These are phyloP conservation scores for Scaptomyza polygonia DNA, from an alignment of 2,888 invertebrate species.

Conservation along the genomic window DNA sequence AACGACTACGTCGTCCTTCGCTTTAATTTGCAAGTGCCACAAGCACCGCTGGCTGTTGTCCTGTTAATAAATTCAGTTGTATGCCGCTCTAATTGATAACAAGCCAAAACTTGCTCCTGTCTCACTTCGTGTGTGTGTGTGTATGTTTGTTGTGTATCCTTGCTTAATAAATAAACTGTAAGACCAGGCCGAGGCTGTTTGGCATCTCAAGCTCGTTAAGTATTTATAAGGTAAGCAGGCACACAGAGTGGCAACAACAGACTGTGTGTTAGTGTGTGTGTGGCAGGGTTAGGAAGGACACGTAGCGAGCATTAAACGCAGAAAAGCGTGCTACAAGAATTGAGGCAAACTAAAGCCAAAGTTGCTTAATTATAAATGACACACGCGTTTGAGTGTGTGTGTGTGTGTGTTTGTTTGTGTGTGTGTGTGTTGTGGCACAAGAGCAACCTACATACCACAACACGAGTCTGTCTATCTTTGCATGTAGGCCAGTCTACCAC, in stretches of 20 bases:
- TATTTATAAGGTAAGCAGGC: conserved; percentile 77
- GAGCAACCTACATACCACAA: conserved; percentile 39
- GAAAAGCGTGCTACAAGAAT: conserved; percentile 63
- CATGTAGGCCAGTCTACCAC: conserved; percentile 61
- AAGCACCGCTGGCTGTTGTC: conserved; percentile 47
- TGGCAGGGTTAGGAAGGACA: conserved; percentile 25
- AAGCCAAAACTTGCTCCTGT: conserved; percentile 59
- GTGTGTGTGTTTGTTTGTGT: too few species aligned
- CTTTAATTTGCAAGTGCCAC: conserved; percentile 53
- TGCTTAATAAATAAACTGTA: conserved; percentile 78
- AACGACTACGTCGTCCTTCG: conserved; percentile 27
- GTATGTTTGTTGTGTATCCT: conserved; percentile 48
- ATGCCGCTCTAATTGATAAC: conserved; percentile 76
- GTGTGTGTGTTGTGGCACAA: too few species aligned
- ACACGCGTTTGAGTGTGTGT: conserved; percentile 66
- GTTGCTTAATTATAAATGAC: conserved; percentile 81
- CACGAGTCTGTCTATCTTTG: conserved; percentile 63
- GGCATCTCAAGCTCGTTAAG: conserved; percentile 66
- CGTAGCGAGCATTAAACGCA: conserved; percentile 72
- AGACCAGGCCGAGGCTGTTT: conserved; percentile 43
- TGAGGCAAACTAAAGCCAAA: conserved; percentile 66
- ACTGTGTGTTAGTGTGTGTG: conserved; percentile 5
- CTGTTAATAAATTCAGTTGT: conserved; percentile 71
- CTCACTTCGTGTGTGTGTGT: conserved; percentile 6
- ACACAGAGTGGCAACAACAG: conserved; percentile 43